Evolutionary conservation across 2,113 vertebrate genomes (phyloP).

Genomic region (Aphelocoma coerulescens): DNA sequence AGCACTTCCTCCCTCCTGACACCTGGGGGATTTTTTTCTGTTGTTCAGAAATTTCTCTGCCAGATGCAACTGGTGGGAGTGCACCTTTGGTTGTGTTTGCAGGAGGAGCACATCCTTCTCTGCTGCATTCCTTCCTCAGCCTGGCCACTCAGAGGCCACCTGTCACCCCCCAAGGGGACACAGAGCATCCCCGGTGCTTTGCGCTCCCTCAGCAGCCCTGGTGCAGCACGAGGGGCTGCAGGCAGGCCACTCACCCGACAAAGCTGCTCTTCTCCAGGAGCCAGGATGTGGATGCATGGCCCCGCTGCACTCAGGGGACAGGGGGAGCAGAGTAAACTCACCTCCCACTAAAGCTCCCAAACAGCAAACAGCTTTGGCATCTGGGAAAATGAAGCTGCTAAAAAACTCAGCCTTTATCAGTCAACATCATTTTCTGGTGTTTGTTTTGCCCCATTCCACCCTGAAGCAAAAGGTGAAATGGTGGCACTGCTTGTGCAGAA

Average conservation of each 20-base stretch:
- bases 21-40: neutral
- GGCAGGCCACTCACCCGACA: fast-evolving
- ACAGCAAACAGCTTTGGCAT: neutral
- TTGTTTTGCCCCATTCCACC: neutral
- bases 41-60: neutral
- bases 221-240: fast-evolving
- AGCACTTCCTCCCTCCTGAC: neutral
- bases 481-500: neutral
- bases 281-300: fast-evolving
- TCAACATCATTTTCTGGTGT: neutral
- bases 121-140: fast-evolving
- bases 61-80: neutral
- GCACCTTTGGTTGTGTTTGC: neutral
- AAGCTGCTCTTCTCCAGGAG: neutral
- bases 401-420: fast-evolving
- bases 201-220: neutral
- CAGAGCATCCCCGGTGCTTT: neutral
- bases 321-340: neutral
- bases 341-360: neutral
- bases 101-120: neutral
- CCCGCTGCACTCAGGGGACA: fast-evolving
- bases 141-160: neutral
- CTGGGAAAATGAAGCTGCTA: neutral
- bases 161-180: neutral
- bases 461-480: neutral